Percentiles rank a stretch among this genome's conserved stretches.
These are phyloP conservation scores for Ormia ochracea DNA, from an alignment of 2,888 invertebrate genomes.

Conservation along the genomic window DNA sequence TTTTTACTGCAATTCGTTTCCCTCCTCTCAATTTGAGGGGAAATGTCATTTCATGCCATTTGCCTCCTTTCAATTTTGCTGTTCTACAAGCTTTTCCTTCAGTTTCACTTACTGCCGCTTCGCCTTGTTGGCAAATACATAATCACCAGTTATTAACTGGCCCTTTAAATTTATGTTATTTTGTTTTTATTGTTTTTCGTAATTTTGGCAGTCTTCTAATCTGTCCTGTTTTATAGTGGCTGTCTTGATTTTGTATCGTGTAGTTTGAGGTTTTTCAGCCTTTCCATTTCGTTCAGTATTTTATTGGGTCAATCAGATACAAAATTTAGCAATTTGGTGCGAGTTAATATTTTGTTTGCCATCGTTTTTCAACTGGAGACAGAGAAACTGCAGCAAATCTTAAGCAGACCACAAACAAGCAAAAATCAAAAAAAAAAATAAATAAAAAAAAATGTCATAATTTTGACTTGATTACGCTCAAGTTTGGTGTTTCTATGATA, in stretches of 20 bases:
- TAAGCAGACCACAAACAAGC: background rate
- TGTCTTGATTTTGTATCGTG: too few species aligned
- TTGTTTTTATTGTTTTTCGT: background rate
- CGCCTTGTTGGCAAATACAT: slow-evolving; percentile 60
- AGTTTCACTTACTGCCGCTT: slow-evolving; percentile 22
- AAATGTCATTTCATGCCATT: slow-evolving; percentile 75
- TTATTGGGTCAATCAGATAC: slow-evolving; percentile 63
- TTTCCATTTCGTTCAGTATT: slow-evolving; percentile 27
- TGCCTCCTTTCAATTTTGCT: slow-evolving; percentile 34
- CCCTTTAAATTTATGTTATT: slow-evolving; percentile 39
- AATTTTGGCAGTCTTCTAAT: slow-evolving; percentile 53
- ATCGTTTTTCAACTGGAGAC: slow-evolving; percentile 12
- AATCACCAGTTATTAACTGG: slow-evolving; percentile 59
- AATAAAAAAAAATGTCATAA: slow-evolving; percentile 4
- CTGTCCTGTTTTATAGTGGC: slow-evolving; percentile 32
- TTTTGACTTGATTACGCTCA: background rate
- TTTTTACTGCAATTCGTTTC: slow-evolving; percentile 60
- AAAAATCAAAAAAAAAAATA: too few species aligned
- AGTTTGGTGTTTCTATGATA: background rate
- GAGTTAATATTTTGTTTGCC: slow-evolving; percentile 41
- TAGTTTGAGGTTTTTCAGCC: background rate
- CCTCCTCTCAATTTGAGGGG: slow-evolving; percentile 60
- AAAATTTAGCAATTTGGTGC: slow-evolving; percentile 50
- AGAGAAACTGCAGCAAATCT: background rate
- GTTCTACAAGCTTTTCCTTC: background rate